These are phyloP conservation scores for Andinoacara biseriatus DNA, from an alignment of 2,113 vertebrate species.

Conservation along the genomic window DNA sequence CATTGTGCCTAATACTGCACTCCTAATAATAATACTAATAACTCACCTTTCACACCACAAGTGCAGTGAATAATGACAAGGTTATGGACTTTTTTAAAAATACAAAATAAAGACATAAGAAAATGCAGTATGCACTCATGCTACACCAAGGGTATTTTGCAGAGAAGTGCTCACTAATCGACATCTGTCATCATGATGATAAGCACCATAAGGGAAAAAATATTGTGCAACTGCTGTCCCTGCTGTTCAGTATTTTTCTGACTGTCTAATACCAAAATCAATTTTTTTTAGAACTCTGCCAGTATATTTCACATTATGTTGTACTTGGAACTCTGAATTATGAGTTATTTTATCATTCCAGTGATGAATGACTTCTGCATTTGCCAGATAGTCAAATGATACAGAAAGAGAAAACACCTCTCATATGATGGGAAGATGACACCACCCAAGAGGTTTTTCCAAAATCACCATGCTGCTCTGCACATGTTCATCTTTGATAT, in stretches of 20 bases:
- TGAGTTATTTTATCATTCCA: neutral
- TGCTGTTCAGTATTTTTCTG: slow-evolving; percentile 10
- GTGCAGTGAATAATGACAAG: neutral
- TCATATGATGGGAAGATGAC: neutral
- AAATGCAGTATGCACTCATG: neutral
- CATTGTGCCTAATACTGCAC: neutral
- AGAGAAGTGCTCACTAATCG: neutral
- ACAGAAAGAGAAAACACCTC: neutral
- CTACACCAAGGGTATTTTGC: neutral
- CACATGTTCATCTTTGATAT: slow-evolving; percentile 14
- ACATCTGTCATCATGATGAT: neutral
- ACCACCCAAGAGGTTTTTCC: neutral
- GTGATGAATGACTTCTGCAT: slow-evolving; percentile 6
- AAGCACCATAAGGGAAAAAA: neutral
- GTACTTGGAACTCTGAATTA: neutral
- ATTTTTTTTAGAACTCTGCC: neutral
- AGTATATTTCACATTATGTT: neutral
- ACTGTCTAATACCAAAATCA: neutral
- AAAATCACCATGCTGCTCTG: slow-evolving; percentile 2
- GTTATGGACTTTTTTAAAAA: neutral
- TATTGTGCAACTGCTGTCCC: neutral
- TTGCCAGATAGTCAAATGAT: slow-evolving; percentile 1
- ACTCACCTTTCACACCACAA: neutral
- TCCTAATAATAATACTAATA: neutral
- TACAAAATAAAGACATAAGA: neutral